phyloP scores from a whole-genome alignment of 2,797 vertebrate genomes.

The Sebastes matsubarae region DNA sequence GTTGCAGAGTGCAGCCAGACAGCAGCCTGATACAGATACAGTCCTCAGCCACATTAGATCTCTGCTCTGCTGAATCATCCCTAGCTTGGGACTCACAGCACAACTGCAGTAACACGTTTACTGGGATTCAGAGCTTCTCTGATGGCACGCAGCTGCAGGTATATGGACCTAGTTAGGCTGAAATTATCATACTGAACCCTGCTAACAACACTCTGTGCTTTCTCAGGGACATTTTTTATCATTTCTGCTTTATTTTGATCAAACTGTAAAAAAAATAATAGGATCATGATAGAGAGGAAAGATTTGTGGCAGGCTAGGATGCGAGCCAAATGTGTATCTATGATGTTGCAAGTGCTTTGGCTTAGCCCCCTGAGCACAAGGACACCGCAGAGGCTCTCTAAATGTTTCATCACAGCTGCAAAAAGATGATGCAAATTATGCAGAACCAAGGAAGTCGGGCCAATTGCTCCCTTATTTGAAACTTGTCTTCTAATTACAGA shows the following conservation, averaged over 20 bases:
- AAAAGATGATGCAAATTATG: slow-evolving; percentile 61
- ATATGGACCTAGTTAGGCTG: neutral
- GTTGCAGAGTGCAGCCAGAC: slow-evolving; percentile 13
- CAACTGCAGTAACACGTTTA: slow-evolving; percentile 57
- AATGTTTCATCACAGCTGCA: slow-evolving; percentile 62
- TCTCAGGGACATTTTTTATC: neutral
- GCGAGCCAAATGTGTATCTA: slow-evolving; percentile 26
- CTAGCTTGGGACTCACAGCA: slow-evolving; percentile 32
- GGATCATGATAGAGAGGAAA: neutral
- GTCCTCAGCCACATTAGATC: slow-evolving; percentile 13
- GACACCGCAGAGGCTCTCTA: slow-evolving; percentile 24
- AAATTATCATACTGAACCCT: neutral
- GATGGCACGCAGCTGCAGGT: slow-evolving; percentile 36
- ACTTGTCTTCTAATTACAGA: slow-evolving; percentile 10
- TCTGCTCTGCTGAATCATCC: slow-evolving; percentile 65
- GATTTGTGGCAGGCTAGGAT: slow-evolving; percentile 10
- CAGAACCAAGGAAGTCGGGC: slow-evolving; percentile 24
- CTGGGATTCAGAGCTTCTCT: slow-evolving; percentile 27
- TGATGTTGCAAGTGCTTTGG: slow-evolving; percentile 38
- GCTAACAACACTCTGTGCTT: slow-evolving; percentile 13
- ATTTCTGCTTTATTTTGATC: slow-evolving; percentile 12
- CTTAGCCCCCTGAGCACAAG: slow-evolving; percentile 17
- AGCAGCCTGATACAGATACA: slow-evolving; percentile 9
- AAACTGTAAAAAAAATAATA: neutral
- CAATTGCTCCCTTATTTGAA: slow-evolving; percentile 28